phyloP scores from a whole-genome alignment of 2,888 invertebrate genomes.

The Oscheius sp. region DNA sequence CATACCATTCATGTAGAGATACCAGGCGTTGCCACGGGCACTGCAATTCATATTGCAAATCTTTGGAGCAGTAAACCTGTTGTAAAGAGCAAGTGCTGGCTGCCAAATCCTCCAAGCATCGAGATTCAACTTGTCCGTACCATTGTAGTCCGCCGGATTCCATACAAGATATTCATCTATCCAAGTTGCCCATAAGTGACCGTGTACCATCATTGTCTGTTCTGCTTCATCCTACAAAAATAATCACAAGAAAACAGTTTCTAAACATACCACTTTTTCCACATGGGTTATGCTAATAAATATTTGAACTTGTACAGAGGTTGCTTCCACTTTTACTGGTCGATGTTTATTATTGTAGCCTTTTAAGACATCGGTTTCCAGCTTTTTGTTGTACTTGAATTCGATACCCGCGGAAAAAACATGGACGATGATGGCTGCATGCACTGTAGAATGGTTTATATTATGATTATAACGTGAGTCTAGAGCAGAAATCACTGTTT shows the following conservation, averaged over 20 bases:
- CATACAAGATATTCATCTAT: conserved; percentile 70
- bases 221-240: conserved; percentile 66
- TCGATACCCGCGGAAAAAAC: neutral
- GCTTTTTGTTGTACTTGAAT: conserved; percentile 23
- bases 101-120: conserved; percentile 69
- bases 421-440: too few species aligned
- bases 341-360: conserved; percentile 64
- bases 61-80: conserved; percentile 47
- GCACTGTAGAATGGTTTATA: too few species aligned
- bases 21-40: conserved; percentile 68
- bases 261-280: conserved; percentile 66
- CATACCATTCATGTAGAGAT: conserved; percentile 68
- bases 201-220: conserved; percentile 71
- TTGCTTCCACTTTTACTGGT: conserved; percentile 67
- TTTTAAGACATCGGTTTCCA: conserved; percentile 36
- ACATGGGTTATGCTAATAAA: conserved; percentile 67
- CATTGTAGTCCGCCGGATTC: conserved; percentile 57
- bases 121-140: conserved; percentile 55
- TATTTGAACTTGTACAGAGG: conserved; percentile 61
- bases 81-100: conserved; percentile 70
- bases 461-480: too few species aligned
- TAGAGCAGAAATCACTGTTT: too few species aligned
- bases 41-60: conserved; percentile 40
- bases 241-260: neutral
- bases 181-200: conserved; percentile 68